Conservation (phyloP, 2,113 vertebrate species). For the Cavia porcellus region DNA sequence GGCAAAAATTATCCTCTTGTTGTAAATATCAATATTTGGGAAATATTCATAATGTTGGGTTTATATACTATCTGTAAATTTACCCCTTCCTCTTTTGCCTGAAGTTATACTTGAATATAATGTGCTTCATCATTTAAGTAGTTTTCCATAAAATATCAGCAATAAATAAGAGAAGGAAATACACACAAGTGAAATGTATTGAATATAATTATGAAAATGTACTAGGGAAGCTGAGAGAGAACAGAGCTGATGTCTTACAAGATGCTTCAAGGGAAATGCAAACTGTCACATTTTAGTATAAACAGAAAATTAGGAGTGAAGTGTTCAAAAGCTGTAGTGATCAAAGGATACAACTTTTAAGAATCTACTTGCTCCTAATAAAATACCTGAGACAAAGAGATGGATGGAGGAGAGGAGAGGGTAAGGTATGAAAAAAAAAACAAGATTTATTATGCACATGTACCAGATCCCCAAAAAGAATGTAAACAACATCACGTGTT, state of each 20-base stretch:
- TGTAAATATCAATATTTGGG: conserved; percentile 61
- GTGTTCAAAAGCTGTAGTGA: conserved; percentile 43
- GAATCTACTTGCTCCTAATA: background rate
- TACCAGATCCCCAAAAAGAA: background rate
- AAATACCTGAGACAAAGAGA: background rate
- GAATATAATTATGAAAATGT: conserved; percentile 59
- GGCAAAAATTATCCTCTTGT: conserved; percentile 63
- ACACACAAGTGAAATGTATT: conserved; percentile 54
- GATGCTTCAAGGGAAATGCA: conserved; percentile 55
- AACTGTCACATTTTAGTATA: conserved; percentile 53
- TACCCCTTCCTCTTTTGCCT: conserved; percentile 50
- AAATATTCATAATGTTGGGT: conserved; percentile 61
- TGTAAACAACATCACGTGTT: background rate
- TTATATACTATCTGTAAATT: conserved; percentile 65
- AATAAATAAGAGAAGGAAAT: conserved; percentile 71
- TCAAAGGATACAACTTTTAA: background rate
- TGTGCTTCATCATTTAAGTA: conserved; percentile 63
- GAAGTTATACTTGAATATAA: conserved; percentile 69
- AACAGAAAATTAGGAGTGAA: conserved; percentile 23
- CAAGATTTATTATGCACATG: background rate
- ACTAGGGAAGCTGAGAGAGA: conserved; percentile 46
- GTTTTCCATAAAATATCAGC: conserved; percentile 74
- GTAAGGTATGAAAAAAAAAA: background rate
- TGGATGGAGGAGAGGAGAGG: background rate
- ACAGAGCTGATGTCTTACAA: conserved; percentile 47